Evolutionary conservation across 2,797 vertebrate species (phyloP).

Genomic region (Hipposideros larvatus): DNA sequence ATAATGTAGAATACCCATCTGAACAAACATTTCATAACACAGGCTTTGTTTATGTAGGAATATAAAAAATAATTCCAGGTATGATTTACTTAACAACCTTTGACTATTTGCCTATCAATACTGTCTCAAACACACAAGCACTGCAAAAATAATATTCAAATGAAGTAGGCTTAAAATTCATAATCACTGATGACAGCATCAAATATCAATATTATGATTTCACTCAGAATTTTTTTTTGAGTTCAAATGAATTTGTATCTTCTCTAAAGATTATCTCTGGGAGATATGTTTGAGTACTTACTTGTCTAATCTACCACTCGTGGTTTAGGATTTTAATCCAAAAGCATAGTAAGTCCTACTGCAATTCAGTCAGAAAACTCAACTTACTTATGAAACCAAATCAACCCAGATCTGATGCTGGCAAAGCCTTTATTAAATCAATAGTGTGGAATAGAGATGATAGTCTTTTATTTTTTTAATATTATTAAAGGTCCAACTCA

Average conservation of each 20-base stretch:
- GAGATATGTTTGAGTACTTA: neutral
- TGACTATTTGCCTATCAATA: neutral
- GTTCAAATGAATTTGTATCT: neutral
- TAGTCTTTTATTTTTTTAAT: neutral
- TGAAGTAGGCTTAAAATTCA: neutral
- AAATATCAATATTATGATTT: neutral
- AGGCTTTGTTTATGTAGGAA: neutral
- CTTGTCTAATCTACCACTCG: neutral
- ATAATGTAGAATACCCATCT: neutral
- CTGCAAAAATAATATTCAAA: neutral
- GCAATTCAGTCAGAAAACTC: neutral
- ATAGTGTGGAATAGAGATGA: neutral
- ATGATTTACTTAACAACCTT: neutral
- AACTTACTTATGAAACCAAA: neutral
- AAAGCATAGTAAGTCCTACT: neutral
- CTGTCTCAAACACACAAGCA: neutral
- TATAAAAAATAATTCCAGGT: neutral
- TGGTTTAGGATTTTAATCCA: slow-evolving; percentile 13
- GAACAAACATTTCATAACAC: neutral
- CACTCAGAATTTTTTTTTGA: neutral
- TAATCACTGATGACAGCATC: neutral
- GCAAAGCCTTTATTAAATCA: neutral
- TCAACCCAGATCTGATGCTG: neutral
- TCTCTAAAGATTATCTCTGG: neutral
- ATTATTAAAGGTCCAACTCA: neutral